phyloP scores from a whole-genome alignment of 2,113 vertebrate species.

The Cygnus atratus region DNA sequence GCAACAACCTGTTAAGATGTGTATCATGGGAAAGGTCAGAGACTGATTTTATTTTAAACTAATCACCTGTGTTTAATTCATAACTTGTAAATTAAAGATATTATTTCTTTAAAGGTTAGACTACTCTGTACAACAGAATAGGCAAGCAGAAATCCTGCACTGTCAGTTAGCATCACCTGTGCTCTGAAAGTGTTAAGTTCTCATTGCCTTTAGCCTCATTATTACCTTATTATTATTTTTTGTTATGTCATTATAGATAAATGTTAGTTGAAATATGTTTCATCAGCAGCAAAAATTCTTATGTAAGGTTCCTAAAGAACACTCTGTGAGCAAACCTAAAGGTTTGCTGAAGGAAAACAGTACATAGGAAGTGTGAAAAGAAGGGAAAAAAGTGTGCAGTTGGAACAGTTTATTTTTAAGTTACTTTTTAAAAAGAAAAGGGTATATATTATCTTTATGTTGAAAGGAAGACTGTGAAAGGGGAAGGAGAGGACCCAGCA shows the following conservation, averaged over 20 bases:
- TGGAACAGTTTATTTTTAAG: neutral
- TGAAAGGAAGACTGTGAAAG: neutral
- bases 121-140: accelerated
- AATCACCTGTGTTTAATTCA: neutral
- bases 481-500: neutral
- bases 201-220: neutral
- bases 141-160: neutral
- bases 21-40: neutral
- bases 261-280: neutral
- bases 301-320: neutral
- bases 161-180: neutral
- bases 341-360: neutral
- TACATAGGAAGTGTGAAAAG: neutral
- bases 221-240: neutral
- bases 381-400: neutral
- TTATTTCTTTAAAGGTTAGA: neutral
- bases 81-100: neutral
- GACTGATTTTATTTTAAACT: neutral
- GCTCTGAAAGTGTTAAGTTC: neutral
- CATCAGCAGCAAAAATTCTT: neutral
- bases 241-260: neutral
- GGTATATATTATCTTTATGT: neutral
- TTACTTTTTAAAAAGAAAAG: neutral
- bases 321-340: neutral
- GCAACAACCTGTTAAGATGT: neutral